A percentile compares a stretch with the other conserved stretches of the same genome.
These are phyloP conservation scores for Zaprionus ghesquierei DNA, from an alignment of 1,140 invertebrate species.

Conservation along the genomic window DNA sequence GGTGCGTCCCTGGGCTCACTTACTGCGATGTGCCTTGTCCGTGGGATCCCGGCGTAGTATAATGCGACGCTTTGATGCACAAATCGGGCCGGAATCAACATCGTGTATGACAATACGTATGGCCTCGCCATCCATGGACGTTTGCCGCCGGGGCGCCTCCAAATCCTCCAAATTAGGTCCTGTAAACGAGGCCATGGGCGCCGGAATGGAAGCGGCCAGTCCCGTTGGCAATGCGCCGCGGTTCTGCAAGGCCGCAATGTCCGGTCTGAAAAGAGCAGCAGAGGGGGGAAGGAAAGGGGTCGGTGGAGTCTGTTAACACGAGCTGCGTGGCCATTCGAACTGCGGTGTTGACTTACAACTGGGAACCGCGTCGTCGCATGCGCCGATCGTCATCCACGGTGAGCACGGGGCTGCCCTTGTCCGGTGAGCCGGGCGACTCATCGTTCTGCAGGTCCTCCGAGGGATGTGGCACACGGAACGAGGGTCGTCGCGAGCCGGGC, in stretches of 20 bases:
- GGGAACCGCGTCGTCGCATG: constrained; percentile 89
- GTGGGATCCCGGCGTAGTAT: constrained; percentile 90
- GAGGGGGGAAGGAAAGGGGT: neutral
- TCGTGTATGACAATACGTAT: constrained; percentile 97
- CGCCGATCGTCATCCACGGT: constrained; percentile 89
- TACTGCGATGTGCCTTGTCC: constrained; percentile 94
- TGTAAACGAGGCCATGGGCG: constrained; percentile 83
- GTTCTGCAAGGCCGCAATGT: constrained; percentile 88
- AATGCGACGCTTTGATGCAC: constrained; percentile 88
- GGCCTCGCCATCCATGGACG: constrained; percentile 93
- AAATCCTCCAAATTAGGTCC: constrained; percentile 85
- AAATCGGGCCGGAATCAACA: constrained; percentile 88
- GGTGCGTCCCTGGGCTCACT: constrained; percentile 80
- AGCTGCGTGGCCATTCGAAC: neutral
- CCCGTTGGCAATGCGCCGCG: constrained; percentile 83
- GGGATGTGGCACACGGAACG: constrained; percentile 85
- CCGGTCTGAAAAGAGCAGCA: constrained; percentile 85
- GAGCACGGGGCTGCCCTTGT: constrained; percentile 83
- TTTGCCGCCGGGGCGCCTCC: constrained; percentile 87
- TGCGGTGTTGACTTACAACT: constrained; percentile 86
- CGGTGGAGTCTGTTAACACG: neutral
- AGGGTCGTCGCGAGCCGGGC: constrained; percentile 85
- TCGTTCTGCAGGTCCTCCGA: constrained; percentile 84
- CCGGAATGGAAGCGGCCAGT: constrained; percentile 84
- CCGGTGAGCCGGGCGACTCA: constrained; percentile 83